Percentiles rank a stretch among this genome's conserved stretches.
These are phyloP conservation scores for Vespertilio murinus DNA, from an alignment of 2,797 vertebrate genomes.

Conservation along the genomic window DNA sequence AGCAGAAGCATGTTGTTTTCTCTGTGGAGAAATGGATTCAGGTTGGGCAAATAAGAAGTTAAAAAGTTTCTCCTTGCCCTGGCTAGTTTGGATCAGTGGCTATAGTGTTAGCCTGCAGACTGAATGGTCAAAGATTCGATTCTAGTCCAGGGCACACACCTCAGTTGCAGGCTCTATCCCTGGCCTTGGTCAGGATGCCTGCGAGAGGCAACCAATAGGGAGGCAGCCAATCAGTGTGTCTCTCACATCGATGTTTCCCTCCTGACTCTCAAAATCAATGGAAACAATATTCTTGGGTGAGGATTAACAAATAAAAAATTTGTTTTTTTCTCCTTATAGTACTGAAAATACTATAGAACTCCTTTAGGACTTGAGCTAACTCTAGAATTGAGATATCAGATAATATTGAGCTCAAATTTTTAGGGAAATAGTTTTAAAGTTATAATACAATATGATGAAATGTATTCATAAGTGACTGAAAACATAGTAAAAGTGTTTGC, in stretches of 20 bases:
- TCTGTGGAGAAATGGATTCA: background rate
- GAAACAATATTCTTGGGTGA: too few species aligned
- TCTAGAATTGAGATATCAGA: conserved; percentile 14
- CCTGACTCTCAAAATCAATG: too few species aligned
- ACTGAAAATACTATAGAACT: background rate
- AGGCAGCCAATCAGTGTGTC: too few species aligned
- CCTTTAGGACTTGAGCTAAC: background rate
- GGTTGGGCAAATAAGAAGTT: background rate
- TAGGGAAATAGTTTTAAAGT: background rate
- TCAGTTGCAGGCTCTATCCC: too few species aligned
- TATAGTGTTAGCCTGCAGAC: too few species aligned
- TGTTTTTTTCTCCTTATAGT: background rate
- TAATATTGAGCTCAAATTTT: background rate
- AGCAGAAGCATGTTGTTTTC: background rate
- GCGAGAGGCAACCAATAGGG: too few species aligned
- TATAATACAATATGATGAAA: background rate
- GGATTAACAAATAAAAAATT: too few species aligned
- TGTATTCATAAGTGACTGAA: background rate
- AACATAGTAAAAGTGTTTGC: background rate
- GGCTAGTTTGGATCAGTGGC: too few species aligned
- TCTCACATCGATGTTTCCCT: too few species aligned
- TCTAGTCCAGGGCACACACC: too few species aligned
- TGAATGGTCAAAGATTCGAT: too few species aligned
- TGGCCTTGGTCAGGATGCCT: too few species aligned
- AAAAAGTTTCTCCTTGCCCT: background rate